These are phyloP conservation scores for Aegithalos caudatus DNA, from an alignment of 2,113 vertebrate genomes.

Conservation along the genomic window DNA sequence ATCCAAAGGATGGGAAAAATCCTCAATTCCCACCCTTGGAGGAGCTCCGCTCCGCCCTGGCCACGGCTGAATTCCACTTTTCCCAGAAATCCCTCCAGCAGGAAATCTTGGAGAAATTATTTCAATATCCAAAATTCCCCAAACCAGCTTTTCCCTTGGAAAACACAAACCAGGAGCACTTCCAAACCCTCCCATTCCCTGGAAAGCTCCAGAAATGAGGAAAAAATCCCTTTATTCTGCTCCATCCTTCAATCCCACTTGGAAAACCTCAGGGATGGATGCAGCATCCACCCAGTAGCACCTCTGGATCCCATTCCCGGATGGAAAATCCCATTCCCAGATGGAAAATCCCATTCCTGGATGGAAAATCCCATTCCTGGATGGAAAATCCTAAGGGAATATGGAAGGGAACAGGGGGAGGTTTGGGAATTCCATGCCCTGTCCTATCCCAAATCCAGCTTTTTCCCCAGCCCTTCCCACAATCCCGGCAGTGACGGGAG, in stretches of 20 bases:
- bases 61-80: fast-evolving
- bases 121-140: fast-evolving
- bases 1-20: not conserved
- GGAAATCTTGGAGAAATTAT: not conserved
- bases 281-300: no score
- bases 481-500: not conserved
- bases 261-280: not conserved
- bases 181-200: fast-evolving
- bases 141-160: not conserved
- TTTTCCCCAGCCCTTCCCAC: not conserved
- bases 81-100: not conserved
- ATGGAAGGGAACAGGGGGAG: no score
- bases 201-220: not conserved
- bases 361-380: not conserved
- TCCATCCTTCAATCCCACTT: not conserved
- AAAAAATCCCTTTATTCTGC: not conserved
- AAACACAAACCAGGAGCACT: fast-evolving
- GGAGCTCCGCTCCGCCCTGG: not conserved
- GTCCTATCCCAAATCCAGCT: no score
- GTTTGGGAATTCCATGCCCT: not conserved
- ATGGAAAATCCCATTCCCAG: not conserved
- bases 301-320: not conserved
- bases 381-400: not conserved
- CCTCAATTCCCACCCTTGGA: not conserved
- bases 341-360: not conserved